These are phyloP conservation scores for Megalops cyprinoides DNA, from an alignment of 2,797 vertebrate genomes.

Conservation along the genomic window DNA sequence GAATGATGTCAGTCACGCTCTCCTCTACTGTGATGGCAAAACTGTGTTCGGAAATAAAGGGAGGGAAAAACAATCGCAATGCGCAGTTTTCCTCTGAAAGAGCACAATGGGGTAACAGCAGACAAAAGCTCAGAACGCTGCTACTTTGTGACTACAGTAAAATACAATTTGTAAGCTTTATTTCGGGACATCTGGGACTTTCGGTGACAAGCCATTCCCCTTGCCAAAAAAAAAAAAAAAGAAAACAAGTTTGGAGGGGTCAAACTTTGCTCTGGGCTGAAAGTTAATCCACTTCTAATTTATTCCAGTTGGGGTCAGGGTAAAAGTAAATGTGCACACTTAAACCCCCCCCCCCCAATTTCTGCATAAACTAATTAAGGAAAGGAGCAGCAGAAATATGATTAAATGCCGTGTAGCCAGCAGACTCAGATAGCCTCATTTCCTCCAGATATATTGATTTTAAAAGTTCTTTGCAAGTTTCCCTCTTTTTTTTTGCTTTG, in stretches of 20 bases:
- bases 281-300: constrained; percentile 40
- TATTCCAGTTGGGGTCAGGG: constrained; percentile 35
- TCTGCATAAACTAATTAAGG: constrained; percentile 47
- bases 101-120: too few species aligned
- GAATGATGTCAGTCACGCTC: too few species aligned
- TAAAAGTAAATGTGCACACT: constrained; percentile 28
- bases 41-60: too few species aligned
- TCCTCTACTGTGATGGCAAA: too few species aligned
- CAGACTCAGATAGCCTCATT: constrained; percentile 25
- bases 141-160: too few species aligned
- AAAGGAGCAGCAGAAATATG: constrained; percentile 23
- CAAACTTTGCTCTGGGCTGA: constrained; percentile 14
- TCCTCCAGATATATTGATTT: constrained; percentile 38
- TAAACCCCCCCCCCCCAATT: constrained; percentile 33
- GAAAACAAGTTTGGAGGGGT: constrained; percentile 11
- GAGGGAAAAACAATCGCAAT: too few species aligned
- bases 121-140: too few species aligned
- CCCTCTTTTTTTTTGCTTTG: constrained; percentile 14
- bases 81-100: too few species aligned
- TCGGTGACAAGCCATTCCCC: neutral
- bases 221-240: neutral
- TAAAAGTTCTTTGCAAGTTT: constrained; percentile 16
- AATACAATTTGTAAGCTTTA: neutral
- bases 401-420: constrained; percentile 15
- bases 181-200: neutral